These are phyloP conservation scores for Daubentonia madagascariensis DNA, from an alignment of 2,113 vertebrate genomes.

Conservation along the genomic window DNA sequence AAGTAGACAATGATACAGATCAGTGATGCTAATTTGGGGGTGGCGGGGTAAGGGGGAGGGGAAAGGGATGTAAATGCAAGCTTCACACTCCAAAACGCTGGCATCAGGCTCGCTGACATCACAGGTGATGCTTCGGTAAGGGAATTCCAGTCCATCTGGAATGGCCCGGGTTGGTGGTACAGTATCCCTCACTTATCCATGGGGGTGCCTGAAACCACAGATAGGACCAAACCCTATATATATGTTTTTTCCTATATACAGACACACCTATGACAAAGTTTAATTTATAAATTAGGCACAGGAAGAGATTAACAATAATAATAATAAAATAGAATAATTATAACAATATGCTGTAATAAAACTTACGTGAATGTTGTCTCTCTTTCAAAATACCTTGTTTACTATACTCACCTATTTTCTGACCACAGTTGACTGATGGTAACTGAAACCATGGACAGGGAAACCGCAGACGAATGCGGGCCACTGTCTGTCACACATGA, in stretches of 20 bases:
- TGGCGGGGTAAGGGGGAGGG: neutral
- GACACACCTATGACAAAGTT: neutral
- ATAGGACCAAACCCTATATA: neutral
- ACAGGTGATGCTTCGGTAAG: neutral
- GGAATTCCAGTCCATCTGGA: neutral
- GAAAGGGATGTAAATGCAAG: too few species aligned
- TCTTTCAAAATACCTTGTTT: neutral
- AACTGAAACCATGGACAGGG: neutral
- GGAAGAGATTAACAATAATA: neutral
- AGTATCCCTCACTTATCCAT: neutral
- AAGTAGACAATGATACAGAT: neutral
- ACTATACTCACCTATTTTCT: neutral
- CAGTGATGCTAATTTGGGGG: neutral
- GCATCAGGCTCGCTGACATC: neutral
- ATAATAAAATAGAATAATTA: neutral
- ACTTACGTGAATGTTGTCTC: neutral
- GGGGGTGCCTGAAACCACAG: neutral
- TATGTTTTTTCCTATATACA: neutral
- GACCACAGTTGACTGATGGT: neutral
- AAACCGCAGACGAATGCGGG: neutral
- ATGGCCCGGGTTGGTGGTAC: neutral
- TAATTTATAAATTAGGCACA: neutral
- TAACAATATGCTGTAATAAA: neutral
- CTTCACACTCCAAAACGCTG: too few species aligned
- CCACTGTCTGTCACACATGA: neutral